Evolutionary conservation across 2,797 vertebrate species (phyloP).

Genomic region (Myotis vivesi): DNA sequence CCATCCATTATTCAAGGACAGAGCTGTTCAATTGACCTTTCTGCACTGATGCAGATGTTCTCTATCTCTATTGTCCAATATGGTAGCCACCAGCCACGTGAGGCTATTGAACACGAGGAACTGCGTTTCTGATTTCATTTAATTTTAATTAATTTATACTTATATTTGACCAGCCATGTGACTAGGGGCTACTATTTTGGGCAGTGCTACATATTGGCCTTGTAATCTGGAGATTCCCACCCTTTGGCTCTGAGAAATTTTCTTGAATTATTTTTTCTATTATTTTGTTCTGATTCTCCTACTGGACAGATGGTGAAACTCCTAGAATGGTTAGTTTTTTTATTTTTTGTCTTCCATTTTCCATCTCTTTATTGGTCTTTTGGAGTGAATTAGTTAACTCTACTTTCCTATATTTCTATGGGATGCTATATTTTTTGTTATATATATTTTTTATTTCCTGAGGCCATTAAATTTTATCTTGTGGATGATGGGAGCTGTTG

Average conservation of each 20-base stretch:
- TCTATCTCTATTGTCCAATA: neutral
- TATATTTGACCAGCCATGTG: neutral
- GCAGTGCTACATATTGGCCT: neutral
- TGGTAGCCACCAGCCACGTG: neutral
- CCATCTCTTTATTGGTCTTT: neutral
- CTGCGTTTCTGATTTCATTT: neutral
- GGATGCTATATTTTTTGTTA: neutral
- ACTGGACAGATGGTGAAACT: neutral
- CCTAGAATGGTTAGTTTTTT: neutral
- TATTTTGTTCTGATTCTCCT: neutral
- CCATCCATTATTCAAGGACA: neutral
- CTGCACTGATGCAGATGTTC: neutral
- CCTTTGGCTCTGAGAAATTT: neutral
- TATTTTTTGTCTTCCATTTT: neutral
- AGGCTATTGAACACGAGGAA: too few species aligned
- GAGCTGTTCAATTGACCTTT: neutral
- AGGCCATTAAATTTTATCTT: neutral
- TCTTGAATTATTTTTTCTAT: neutral
- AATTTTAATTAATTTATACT: neutral
- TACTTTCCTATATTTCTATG: neutral
- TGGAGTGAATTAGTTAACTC: neutral
- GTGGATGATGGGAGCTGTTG: neutral
- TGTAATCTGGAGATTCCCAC: neutral
- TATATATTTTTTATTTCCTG: neutral
- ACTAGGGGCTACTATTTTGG: neutral